Base-by-base conservation (phyloP, 92 coral and sea anemone species). In the Pocillopora grandis region DNA sequence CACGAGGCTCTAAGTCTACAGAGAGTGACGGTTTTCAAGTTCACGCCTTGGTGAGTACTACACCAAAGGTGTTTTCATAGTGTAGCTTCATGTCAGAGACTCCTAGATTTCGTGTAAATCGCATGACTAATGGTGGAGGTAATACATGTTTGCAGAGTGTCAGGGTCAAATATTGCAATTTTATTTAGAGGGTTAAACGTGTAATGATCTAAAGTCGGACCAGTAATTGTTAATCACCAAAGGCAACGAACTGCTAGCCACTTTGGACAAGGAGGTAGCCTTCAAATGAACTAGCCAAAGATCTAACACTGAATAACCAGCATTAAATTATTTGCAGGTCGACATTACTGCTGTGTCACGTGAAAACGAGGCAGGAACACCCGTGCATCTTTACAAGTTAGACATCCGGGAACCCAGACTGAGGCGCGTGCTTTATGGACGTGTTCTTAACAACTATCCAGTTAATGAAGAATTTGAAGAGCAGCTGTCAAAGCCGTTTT, bases 1-100 rank as follows among this genome's bases (percentile, higher is more conserved):
- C 91, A 27, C 92, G 98, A n/a, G 98, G 98, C 42, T 90, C 96
- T 20, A 85, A 89, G 58, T 93, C 98, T 4, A 91, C 95, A 0
- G 94, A 86, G 60, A 81, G 85, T n/a, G 88, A 93, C 49, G 96
- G 94, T 31, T 85, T 88, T 61, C 90, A 88, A 72, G 81, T 93
- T 17, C 94, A 93, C 49, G 80, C 93, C 20, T 65, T 88, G 78
- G 94, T 90, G 76, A 87, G 96, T 73, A 31, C 27, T 59, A 27
- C 12, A 23, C 15, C 4, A 33, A 31, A 15, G 16, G 18, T 2
- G 17, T 12, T 35, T 35, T 71, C 18, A 7, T 2, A 59, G 10
- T 59, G 12, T 16, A 59, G 14, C 12, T 12, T 59, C 62, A 16
- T 12, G 61, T 59, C 18, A 0, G 18, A 12, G 62, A 59, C 62